phyloP scores from a whole-genome alignment of 2,113 vertebrate genomes.

The Anthoscopus minutus region DNA sequence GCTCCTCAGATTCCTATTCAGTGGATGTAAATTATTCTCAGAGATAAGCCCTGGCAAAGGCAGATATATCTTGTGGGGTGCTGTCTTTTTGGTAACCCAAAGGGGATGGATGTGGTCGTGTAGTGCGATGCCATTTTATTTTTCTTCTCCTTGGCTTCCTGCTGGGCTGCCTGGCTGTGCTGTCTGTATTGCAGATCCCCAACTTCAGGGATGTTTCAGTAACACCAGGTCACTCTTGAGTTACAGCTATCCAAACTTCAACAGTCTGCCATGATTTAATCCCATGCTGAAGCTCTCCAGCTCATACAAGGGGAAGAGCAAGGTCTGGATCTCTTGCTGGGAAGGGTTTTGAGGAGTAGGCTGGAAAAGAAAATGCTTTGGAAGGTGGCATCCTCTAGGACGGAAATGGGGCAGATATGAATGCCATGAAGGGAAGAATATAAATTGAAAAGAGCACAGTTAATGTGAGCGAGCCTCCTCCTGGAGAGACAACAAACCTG shows the following conservation, averaged over 20 bases:
- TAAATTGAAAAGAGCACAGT: not conserved
- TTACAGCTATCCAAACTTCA: not conserved
- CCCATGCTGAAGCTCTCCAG: not conserved
- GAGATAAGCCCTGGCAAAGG: not conserved
- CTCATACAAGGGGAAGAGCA: fast-evolving
- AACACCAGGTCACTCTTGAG: not conserved
- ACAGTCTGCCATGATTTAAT: not conserved
- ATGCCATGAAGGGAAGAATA: not conserved
- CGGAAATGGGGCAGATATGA: not conserved
- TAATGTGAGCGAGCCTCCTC: not conserved
- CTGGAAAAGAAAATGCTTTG: not conserved
- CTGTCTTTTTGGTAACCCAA: not conserved
- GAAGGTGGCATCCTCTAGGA: not conserved
- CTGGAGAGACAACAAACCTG: not conserved
- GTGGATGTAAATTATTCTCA: not conserved
- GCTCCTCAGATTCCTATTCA: not conserved
- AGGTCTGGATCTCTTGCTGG: not conserved
- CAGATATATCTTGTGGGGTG: not conserved
- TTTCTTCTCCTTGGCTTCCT: not conserved
- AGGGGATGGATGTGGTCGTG: not conserved
- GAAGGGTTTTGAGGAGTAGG: not conserved
- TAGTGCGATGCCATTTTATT: not conserved
- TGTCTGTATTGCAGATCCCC: not conserved
- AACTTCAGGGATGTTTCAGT: not conserved
- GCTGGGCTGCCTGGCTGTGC: not conserved